Base-by-base conservation (phyloP, 1,140 invertebrate genomes). In the Atta colombica region DNA sequence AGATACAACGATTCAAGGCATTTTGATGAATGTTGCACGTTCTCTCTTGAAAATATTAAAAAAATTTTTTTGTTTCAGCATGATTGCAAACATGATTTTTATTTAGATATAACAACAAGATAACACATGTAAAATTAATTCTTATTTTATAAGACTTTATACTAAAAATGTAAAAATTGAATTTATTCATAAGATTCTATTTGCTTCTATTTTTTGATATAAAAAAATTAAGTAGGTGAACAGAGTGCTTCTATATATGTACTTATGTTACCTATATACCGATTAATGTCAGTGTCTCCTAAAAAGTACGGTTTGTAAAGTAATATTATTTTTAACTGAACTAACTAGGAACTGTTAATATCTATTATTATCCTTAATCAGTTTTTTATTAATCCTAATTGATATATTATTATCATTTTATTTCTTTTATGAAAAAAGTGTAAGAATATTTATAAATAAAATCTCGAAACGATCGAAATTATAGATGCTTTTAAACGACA, bases 401-500 rank as follows among this genome's bases (percentile, higher is more conserved):
- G 7, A 77, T 28, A 28, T 28, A 28, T 77, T 28, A 28, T 77
- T 12, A 28, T 14, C 10, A 0, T 63, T 63, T 10, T 77, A 77
- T 39, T 18, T 77, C 21, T 25, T 63, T 45, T 45, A 75, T 21
- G 7, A 61, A 18, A 45, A 35, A 45, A 77, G 4, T 25, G 16
- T 63, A 3, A 39, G 4, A 7, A 74, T 72, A 72, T 74, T 74
- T 35, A 58, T 51, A 14, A 68, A 69, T 69, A 21, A 31, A 35
- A 28, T 74, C 39, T 45, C 18, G 6, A 21, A 7, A 77, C 45
- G 39, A 77, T 31, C 6, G 39, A 65, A 77, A 45, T 39, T 35
- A 35, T 35, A 75, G n/a, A 58, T 60, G 55, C 53, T 60, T 77
- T 45, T 45, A 77, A 77, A 65, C 21, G 75, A 77, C 75, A 77